A percentile compares a stretch with the other conserved stretches of the same genome.
These are phyloP conservation scores for Protonemura montana DNA, from an alignment of 2,888 invertebrate species.

Conservation along the genomic window DNA sequence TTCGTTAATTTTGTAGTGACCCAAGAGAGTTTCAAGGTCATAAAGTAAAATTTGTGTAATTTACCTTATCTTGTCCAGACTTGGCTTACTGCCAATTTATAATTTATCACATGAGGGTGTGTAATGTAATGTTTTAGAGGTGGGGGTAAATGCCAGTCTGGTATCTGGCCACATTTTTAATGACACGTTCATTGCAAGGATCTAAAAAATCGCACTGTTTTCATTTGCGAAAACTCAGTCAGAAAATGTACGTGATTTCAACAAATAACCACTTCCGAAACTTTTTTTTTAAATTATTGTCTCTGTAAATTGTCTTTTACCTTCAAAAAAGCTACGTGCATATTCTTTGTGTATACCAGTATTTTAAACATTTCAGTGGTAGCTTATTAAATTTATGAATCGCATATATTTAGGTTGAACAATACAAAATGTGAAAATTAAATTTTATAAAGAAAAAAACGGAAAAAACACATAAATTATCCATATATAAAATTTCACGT, in stretches of 20 bases:
- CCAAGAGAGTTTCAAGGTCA: too few species aligned
- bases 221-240: neutral
- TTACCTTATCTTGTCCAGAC: too few species aligned
- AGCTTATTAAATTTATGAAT: neutral
- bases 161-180: neutral
- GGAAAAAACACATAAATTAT: neutral
- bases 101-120: too few species aligned
- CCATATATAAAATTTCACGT: neutral
- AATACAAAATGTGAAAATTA: constrained; percentile 7
- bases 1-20: too few species aligned
- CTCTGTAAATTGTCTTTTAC: neutral
- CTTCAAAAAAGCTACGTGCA: neutral
- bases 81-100: too few species aligned
- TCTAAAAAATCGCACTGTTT: neutral
- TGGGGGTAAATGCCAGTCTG: too few species aligned
- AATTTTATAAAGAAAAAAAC: neutral
- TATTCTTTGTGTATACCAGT: neutral
- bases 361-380: neutral
- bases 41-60: too few species aligned
- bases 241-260: neutral
- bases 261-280: neutral
- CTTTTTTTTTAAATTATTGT: neutral
- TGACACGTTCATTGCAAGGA: neutral
- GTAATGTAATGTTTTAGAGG: too few species aligned
- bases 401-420: constrained; percentile 7